Percentiles rank a stretch among this genome's conserved stretches.
Evolutionary conservation across 1,140 invertebrate species (phyloP).

Genomic region (Danaus plexippus): DNA sequence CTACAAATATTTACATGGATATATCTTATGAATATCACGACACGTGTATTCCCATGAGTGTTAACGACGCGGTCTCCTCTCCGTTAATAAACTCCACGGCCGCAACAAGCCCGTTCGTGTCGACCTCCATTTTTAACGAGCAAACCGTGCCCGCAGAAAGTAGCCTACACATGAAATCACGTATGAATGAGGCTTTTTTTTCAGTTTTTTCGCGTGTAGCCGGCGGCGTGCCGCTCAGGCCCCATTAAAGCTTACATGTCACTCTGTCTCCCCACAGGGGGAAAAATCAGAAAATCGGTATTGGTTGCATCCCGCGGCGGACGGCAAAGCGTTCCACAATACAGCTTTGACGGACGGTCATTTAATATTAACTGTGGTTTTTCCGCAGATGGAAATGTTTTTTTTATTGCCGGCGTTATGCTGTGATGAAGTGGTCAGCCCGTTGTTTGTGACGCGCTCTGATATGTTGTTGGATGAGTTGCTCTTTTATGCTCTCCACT

Average conservation of each 20-base stretch:
- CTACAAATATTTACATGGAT: background rate
- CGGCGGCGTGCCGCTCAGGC: conserved; percentile 57
- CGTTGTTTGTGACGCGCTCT: conserved; percentile 64
- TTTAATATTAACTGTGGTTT: conserved; percentile 72
- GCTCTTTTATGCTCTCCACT: conserved; percentile 56
- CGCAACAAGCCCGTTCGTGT: conserved; percentile 61
- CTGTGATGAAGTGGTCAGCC: conserved; percentile 63
- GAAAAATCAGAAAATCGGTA: conserved; percentile 69
- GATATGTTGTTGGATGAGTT: conserved; percentile 56
- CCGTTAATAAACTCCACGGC: conserved; percentile 66
- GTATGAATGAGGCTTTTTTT: conserved; percentile 67
- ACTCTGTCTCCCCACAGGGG: conserved; percentile 41
- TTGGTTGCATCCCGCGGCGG: conserved; percentile 59
- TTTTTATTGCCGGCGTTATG: conserved; percentile 64
- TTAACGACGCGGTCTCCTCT: conserved; percentile 40
- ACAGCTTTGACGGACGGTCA: conserved; percentile 68
- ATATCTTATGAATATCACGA: conserved; percentile 10
- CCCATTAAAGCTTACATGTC: conserved; percentile 71
- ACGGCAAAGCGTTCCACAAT: conserved; percentile 56
- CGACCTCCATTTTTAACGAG: conserved; percentile 68
- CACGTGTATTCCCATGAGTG: conserved; percentile 27
- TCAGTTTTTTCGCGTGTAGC: conserved; percentile 66
- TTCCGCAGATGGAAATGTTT: conserved; percentile 70
- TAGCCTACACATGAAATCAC: conserved; percentile 70
- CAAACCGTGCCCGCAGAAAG: conserved; percentile 63